Evolutionary conservation across 1,140 invertebrate genomes (phyloP), one percentile per base, ranked within the genome.

Genomic region (Zeugodacus cucurbitae): DNA sequence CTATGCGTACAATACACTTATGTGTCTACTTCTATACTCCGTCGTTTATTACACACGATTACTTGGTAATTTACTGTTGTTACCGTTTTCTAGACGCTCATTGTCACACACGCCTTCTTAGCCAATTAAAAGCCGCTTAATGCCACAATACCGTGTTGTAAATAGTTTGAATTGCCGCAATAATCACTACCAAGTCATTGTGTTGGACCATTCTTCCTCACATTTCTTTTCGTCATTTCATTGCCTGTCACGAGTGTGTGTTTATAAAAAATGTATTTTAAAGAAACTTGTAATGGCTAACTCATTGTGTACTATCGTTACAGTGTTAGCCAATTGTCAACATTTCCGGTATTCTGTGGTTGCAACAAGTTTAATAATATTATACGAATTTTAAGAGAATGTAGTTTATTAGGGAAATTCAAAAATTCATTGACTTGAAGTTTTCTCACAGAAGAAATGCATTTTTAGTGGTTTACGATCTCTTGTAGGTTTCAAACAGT

Each of bases 121-220:
- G 67, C 67, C 67, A 41, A 74, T 74, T 74, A 74, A 41, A 41
- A 41, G 7, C 67, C 67, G 32, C 11, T 74, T 74, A 74, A 74
- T 74, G 32, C 17, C 34, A 34, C 20, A 74, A 20, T 41, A 37
- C 32, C 34, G 67, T 74, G 67, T 37, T 41, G 67, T 74, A 74
- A 74, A 74, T 74, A 34, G 67, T 74, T 74, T 74, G 67, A 74
- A 74, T 74, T 74, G 17, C 34, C 32, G 67, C 67, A 37, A 74
- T 41, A 74, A 74, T 74, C 67, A 74, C 34, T n/a, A 32, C 20
- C 34, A 22, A 74, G 34, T 74, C 67, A 74, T 41, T 74, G 7
- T 67, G 64, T 32, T 41, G 17, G 4, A 37, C 17, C 17, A 74
- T 41, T 74, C 11, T 37, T 74, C 58, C 29, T 22, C 67, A 34